phyloP scores from a whole-genome alignment of 2,797 vertebrate genomes.

The Cygnus olor region DNA sequence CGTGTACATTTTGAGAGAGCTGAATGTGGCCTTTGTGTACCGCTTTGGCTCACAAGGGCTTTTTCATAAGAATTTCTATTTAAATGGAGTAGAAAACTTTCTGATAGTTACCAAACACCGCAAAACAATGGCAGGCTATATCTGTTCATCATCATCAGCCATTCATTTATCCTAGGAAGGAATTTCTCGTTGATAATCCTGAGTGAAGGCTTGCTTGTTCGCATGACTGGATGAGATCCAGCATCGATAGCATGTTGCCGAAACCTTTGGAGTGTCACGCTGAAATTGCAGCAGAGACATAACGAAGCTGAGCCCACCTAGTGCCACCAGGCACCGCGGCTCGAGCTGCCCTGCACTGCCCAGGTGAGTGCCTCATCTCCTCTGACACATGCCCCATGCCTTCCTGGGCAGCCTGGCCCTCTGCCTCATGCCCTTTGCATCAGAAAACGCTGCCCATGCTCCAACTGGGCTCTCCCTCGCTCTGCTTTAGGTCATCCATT shows the following conservation, averaged over 20 bases:
- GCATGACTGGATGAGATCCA: conserved; percentile 57
- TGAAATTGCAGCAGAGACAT: conserved; percentile 10
- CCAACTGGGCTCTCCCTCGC: not conserved
- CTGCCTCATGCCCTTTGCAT: not conserved
- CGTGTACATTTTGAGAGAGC: conserved; percentile 33
- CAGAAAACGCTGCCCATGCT: not conserved
- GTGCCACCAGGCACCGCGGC: not conserved
- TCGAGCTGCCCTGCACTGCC: not conserved
- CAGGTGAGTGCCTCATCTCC: not conserved
- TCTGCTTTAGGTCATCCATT: conserved; percentile 1
- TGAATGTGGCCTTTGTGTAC: conserved; percentile 74
- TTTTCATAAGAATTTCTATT: conserved; percentile 69
- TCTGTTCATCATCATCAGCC: conserved; percentile 38
- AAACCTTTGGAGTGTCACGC: conserved; percentile 45
- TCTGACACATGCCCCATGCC: not conserved
- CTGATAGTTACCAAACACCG: conserved; percentile 63
- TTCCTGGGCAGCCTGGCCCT: not conserved
- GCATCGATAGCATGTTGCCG: conserved; percentile 41
- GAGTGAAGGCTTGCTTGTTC: conserved; percentile 60
- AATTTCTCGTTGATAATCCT: conserved; percentile 69
- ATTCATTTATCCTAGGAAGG: conserved; percentile 53
- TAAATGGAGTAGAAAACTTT: conserved; percentile 66
- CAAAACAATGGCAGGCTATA: conserved; percentile 53
- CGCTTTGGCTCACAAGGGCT: conserved; percentile 56
- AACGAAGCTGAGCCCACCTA: not conserved